phyloP scores from a whole-genome alignment of 2,113 vertebrate genomes.

The Polypterus senegalus region DNA sequence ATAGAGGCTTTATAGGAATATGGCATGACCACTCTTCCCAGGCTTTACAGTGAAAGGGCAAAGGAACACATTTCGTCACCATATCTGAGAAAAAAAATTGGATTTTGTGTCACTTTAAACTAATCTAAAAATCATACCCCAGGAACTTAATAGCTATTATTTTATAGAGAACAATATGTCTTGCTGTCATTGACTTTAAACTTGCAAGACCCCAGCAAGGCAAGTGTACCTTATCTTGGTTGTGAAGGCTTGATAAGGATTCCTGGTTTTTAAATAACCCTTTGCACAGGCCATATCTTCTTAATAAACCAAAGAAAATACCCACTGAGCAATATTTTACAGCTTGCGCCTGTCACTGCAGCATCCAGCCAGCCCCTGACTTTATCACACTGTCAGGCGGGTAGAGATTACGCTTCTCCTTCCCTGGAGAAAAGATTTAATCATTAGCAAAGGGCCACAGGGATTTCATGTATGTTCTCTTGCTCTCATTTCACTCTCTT shows the following conservation, averaged over 20 bases:
- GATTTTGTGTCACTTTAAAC: too few relatives aligned
- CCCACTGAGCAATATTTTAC: slow-evolving; percentile 17
- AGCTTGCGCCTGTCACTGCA: slow-evolving; percentile 27
- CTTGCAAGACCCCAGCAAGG: not conserved
- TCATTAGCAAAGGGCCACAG: not conserved
- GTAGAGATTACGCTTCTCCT: slow-evolving; percentile 8
- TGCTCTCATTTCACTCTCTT: not conserved
- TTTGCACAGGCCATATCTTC: not conserved
- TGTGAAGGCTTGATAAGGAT: not conserved
- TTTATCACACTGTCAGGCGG: slow-evolving; percentile 9
- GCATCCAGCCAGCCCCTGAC: slow-evolving; percentile 1
- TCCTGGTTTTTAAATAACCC: not conserved
- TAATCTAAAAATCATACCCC: too few relatives aligned
- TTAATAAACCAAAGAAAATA: slow-evolving; percentile 30
- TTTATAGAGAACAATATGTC: too few relatives aligned
- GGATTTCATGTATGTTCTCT: not conserved
- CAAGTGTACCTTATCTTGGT: not conserved
- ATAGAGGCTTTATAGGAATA: too few relatives aligned
- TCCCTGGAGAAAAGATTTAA: slow-evolving; percentile 11
- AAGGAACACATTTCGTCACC: too few relatives aligned
- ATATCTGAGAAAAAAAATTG: too few relatives aligned
- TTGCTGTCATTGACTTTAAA: too few relatives aligned
- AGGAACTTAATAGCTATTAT: too few relatives aligned
- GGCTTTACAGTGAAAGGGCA: too few relatives aligned
- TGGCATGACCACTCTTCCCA: too few relatives aligned